Conservation (phyloP, 2,888 invertebrate genomes). For the Tiliacea citrago region DNA sequence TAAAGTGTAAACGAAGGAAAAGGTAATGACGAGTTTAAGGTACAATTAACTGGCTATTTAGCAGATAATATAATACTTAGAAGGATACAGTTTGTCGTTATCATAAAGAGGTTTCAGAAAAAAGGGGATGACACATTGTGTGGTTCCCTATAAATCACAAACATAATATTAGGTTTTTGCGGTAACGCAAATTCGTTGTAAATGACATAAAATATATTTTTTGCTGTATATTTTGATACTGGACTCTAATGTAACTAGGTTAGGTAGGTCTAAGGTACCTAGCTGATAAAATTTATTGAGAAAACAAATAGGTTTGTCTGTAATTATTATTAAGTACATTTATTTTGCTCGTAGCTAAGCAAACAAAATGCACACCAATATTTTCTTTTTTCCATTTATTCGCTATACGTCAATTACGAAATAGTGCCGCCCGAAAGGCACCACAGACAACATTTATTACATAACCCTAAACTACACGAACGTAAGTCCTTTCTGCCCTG, state of each 20-base stretch:
- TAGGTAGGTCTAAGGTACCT: background rate
- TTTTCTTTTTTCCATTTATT: slow-evolving; percentile 36
- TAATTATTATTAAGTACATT: slow-evolving; percentile 1
- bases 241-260: too few species aligned
- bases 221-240: background rate
- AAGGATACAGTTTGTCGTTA: slow-evolving; percentile 21
- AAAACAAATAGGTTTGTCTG: slow-evolving; percentile 25
- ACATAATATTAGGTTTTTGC: slow-evolving; percentile 42
- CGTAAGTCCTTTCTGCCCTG: slow-evolving; percentile 40
- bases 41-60: slow-evolving; percentile 49
- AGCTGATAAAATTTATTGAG: slow-evolving; percentile 1
- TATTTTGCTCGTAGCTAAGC: background rate
- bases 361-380: slow-evolving; percentile 4
- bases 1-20: slow-evolving; percentile 47
- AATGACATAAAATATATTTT: slow-evolving; percentile 16
- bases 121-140: slow-evolving; percentile 38
- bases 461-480: slow-evolving; percentile 43
- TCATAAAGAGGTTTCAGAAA: slow-evolving; percentile 26
- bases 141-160: slow-evolving; percentile 54
- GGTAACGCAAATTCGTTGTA: slow-evolving; percentile 30
- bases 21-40: slow-evolving; percentile 49
- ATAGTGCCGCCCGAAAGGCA: slow-evolving; percentile 8
- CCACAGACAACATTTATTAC: slow-evolving; percentile 45
- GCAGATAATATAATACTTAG: slow-evolving; percentile 44
- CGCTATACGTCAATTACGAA: slow-evolving; percentile 30